Percentiles rank a stretch among this genome's conserved stretches.
phyloP scores from a whole-genome alignment of 92 coral and sea anemone genomes.

The Galaxea fascicularis region DNA sequence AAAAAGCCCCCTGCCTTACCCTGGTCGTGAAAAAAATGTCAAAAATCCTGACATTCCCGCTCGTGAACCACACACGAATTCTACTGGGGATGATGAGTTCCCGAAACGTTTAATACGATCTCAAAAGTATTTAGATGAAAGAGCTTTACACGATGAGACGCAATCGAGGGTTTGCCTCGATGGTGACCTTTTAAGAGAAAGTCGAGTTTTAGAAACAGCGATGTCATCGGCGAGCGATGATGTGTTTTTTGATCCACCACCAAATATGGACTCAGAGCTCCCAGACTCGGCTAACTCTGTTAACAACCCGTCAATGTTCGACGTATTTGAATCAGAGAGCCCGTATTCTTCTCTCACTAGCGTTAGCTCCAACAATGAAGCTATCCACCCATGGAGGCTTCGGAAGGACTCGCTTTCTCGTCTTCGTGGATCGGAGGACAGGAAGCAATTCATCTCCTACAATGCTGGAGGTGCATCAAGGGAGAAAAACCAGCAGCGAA shows the following conservation, averaged over 20 bases:
- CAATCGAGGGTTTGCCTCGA: conserved; percentile 11
- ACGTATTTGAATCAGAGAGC: conserved; percentile 57
- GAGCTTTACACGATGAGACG: background rate
- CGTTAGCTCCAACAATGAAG: conserved; percentile 39
- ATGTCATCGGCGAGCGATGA: conserved; percentile 19
- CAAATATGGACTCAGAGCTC: background rate
- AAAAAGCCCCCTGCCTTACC: background rate
- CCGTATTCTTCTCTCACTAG: conserved; percentile 69
- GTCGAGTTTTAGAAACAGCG: conserved; percentile 23
- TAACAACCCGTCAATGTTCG: background rate
- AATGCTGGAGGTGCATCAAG: background rate
- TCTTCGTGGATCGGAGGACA: background rate
- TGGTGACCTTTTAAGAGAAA: conserved; percentile 15
- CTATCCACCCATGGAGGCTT: background rate
- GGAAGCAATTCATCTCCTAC: background rate
- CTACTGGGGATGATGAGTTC: background rate
- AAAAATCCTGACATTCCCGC: background rate
- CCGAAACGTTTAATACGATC: background rate
- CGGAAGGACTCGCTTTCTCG: background rate
- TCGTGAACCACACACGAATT: conserved; percentile 20
- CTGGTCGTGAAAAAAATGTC: background rate
- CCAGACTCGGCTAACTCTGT: background rate
- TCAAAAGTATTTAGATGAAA: background rate
- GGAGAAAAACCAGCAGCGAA: background rate
- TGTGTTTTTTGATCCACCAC: conserved; percentile 25